Base-by-base conservation (phyloP, 2,113 vertebrate genomes). In the Agapornis roseicollis region DNA sequence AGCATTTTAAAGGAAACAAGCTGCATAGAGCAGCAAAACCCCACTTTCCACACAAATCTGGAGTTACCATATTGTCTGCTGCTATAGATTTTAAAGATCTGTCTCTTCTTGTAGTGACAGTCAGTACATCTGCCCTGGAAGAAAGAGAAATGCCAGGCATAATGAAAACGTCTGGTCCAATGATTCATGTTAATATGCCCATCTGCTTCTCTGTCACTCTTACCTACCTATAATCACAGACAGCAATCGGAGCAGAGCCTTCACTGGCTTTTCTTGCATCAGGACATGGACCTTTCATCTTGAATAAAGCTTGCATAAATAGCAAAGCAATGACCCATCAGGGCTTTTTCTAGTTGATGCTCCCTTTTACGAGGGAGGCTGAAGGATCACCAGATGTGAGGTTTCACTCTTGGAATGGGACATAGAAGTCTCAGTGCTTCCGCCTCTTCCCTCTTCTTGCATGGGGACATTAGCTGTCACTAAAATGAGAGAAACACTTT, bases 41-140 rank as follows among this genome's bases (percentile, higher is more conserved):
- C 13, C 33, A 10, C 39, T 82, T 61, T 84, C 37, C n/a, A 50
- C 28, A 68, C 66, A 55, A 42, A 93, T 80, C 79, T 92, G 96
- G 82, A 76, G 71, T 4, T 60, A 13, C 74, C 90, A 64, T 12
- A 31, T 64, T 80, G 70, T 46, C 91, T 88, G 90, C 35, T 60
- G 63, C 61, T 17, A 2, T 2, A 6, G 33, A 27, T 72, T 80
- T 82, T 53, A 16, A n/a, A 64, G 81, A 24, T 60, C 39, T 76
- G 82, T 23, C 39, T 88, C 53, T 55, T 50, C 58, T 46, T 18
- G 74, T 13, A 8, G 82, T 69, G 91, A 71, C 94, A 94, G 85
- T 17, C 88, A 6, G 85, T 33, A 24, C 96, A 92, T 76, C 94
- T 93, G 96, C 74, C 90, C 88, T 3, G 35, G 78, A 55, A 94